Evolutionary conservation across 1,140 invertebrate genomes (phyloP), one percentile per base, ranked within the genome.

Genomic region (Trichogramma pretiosum): DNA sequence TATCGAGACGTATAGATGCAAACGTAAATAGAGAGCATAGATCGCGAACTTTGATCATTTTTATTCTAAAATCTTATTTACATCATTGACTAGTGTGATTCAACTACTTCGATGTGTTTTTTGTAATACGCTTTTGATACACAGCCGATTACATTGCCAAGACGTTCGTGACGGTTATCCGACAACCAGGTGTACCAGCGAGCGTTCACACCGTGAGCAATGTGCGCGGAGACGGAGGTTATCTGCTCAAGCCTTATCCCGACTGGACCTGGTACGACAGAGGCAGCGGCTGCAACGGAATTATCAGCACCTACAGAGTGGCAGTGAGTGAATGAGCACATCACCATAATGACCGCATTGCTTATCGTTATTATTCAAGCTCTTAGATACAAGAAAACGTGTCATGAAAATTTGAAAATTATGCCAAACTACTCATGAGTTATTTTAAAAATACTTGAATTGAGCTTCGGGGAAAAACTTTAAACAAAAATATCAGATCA

Each of bases 281-380:
- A 3, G 36, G 17, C 34, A 32, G 35, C 8, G 26, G 46, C 33
- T 63, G 61, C 17, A 42, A 54, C 0, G 48, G 51, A 4, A 47
- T 63, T 9, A 57, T 40, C 1, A 56, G 46, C 21, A 59, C 60
- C 11, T 58, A 54, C 49, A 54, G 60, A 55, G 37, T 55, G 11
- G 48, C 49, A 13, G 55, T 54, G 28, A 54, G 46, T 48, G 19
- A n/a, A n/a, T n/a, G n/a, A n/a, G n/a, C n/a, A n/a, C n/a, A n/a
- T n/a, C n/a, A n/a, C n/a, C n/a, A n/a, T n/a, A n/a, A n/a, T 16
- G 40, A 48, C 8, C 3, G 14, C 34, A n/a, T n/a, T n/a, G n/a
- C n/a, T 30, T 17, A 3, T 18, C 17, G 18, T 10, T 4, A 14
- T 30, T 32, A 5, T 30, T 14, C 11, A 8, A 7, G 26, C 16